Percentiles rank a stretch among this genome's conserved stretches.
phyloP scores from a whole-genome alignment of 2,888 invertebrate genomes.

The Eristalinus aeneus region DNA sequence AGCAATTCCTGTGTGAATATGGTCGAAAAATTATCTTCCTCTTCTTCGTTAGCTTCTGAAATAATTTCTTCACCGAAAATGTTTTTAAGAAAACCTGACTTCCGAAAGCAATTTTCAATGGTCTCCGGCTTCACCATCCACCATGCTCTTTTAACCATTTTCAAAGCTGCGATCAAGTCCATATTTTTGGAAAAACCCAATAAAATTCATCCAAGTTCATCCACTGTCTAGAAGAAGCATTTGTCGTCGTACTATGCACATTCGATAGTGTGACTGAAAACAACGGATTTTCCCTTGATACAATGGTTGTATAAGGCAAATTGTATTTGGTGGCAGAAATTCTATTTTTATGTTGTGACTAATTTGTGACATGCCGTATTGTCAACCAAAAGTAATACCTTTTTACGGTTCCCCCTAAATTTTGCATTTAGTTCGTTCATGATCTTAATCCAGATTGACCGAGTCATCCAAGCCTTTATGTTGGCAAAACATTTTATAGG shows the following conservation, averaged over 20 bases:
- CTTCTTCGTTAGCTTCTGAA: constrained; percentile 2
- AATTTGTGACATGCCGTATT: constrained; percentile 55
- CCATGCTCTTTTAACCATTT: background rate
- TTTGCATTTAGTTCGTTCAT: constrained; percentile 43
- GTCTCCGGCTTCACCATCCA: background rate
- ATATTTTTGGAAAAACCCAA: background rate
- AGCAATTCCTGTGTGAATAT: background rate
- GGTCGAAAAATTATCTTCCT: constrained; percentile 1
- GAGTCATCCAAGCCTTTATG: constrained; percentile 62
- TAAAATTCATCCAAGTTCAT: background rate
- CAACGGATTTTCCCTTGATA: background rate
- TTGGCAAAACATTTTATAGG: constrained; percentile 47
- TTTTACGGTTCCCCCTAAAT: constrained; percentile 51
- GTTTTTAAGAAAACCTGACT: constrained; percentile 7
- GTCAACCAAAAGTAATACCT: constrained; percentile 61
- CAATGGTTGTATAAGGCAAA: background rate
- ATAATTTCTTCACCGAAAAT: background rate
- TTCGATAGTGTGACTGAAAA: background rate
- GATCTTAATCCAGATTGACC: constrained; percentile 50
- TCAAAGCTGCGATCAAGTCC: background rate
- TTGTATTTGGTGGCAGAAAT: constrained; percentile 38
- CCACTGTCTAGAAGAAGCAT: background rate
- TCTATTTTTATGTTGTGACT: constrained; percentile 29
- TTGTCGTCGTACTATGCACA: background rate
- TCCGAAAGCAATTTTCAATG: constrained; percentile 5